These are phyloP conservation scores for Nomada ruficornis DNA, from an alignment of 2,888 invertebrate genomes.

Conservation along the genomic window DNA sequence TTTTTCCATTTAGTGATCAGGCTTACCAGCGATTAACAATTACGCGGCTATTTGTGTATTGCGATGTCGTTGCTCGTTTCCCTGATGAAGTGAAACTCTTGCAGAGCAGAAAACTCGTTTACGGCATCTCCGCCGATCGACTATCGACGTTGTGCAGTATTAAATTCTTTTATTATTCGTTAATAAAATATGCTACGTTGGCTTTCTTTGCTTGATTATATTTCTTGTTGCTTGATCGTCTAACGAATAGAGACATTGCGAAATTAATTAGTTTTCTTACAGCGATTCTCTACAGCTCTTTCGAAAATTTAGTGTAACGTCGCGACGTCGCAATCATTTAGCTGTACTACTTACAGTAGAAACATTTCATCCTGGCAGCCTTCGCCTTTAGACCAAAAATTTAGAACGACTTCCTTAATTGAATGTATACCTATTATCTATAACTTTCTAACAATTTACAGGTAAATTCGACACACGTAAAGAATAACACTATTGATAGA, in stretches of 20 bases:
- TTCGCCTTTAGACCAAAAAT: no score
- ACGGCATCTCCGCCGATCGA: constrained; percentile 45
- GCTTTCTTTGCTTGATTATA: constrained; percentile 12
- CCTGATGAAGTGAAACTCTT: constrained; percentile 33
- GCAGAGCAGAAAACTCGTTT: constrained; percentile 44
- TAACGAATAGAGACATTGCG: constrained; percentile 70
- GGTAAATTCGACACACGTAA: no score
- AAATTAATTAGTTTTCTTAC: constrained; percentile 76
- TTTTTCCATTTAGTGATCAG: constrained; percentile 24
- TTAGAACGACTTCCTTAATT: neutral
- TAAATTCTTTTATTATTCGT: constrained; percentile 72
- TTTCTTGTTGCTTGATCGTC: constrained; percentile 29
- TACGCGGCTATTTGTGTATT: constrained; percentile 36
- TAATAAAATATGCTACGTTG: constrained; percentile 65
- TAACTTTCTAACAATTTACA: no score
- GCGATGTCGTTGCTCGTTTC: constrained; percentile 36
- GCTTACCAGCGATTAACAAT: constrained; percentile 29
- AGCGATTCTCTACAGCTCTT: constrained; percentile 60
- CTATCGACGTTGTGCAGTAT: constrained; percentile 52
- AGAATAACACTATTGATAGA: no score
- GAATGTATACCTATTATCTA: no score
- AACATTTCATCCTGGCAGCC: constrained; percentile 7
- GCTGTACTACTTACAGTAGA: constrained; percentile 47
- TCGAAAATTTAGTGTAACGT: constrained; percentile 54
- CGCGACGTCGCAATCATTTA: constrained; percentile 59